Evolutionary conservation across 2,888 invertebrate species (phyloP).

Genomic region (Drosophila tripunctata): DNA sequence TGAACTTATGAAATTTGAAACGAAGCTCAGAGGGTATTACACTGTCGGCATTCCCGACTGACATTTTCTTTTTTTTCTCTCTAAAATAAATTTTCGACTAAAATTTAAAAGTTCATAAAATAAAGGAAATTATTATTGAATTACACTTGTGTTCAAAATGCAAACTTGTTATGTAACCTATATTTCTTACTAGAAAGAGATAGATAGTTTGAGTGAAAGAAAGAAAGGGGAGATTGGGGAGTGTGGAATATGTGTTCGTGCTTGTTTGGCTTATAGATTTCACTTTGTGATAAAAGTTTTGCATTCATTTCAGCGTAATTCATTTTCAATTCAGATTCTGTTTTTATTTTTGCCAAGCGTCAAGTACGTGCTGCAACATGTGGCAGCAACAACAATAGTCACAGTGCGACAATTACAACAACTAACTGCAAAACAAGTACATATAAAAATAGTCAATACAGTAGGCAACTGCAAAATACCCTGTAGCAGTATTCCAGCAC

Average conservation of each 20-base stretch:
- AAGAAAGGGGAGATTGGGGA: background rate
- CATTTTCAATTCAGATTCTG: constrained; percentile 70
- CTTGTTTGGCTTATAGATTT: constrained; percentile 65
- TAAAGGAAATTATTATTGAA: too few species aligned
- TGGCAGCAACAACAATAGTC: constrained; percentile 47
- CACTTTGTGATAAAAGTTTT: constrained; percentile 70
- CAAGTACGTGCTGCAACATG: constrained; percentile 62
- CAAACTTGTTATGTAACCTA: background rate
- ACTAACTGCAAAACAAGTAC: background rate
- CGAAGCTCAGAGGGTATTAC: too few species aligned
- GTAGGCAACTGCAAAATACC: constrained; percentile 1
- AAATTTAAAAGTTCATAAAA: too few species aligned
- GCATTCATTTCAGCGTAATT: constrained; percentile 65
- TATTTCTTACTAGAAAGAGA: background rate
- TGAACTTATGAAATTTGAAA: too few species aligned
- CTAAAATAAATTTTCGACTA: too few species aligned
- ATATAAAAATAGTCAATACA: background rate
- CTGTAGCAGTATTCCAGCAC: background rate
- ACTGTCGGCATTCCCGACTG: too few species aligned
- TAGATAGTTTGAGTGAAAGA: background rate
- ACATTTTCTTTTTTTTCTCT: too few species aligned
- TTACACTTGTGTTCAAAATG: too few species aligned
- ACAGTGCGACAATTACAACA: constrained; percentile 22
- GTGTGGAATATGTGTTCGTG: constrained; percentile 28
- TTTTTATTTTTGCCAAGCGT: constrained; percentile 46